Conservation (phyloP, 2,888 invertebrate species). For the Ophioninae sp. region DNA sequence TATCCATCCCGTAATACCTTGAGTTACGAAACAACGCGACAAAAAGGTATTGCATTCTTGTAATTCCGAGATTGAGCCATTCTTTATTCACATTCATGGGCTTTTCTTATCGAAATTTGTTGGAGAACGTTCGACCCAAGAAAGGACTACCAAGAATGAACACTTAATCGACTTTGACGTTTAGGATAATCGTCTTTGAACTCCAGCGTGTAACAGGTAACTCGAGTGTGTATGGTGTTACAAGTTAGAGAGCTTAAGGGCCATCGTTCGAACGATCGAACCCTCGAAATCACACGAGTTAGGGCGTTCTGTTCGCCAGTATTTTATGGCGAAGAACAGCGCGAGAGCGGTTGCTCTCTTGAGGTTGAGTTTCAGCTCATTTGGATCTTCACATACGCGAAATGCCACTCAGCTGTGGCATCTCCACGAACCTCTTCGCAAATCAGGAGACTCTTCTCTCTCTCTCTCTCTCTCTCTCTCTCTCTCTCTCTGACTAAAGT, state of each 20-base stretch:
- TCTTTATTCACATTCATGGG: no score
- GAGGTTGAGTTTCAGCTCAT: conserved; percentile 36
- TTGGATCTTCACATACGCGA: conserved; percentile 42
- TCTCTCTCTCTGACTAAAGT: not conserved
- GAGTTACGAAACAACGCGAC: no score
- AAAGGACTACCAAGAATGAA: conserved; percentile 66
- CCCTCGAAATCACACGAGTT: not conserved
- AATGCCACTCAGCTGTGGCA: conserved; percentile 18
- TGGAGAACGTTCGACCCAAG: not conserved
- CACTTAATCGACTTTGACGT: conserved; percentile 69
- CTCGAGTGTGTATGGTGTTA: conserved; percentile 28
- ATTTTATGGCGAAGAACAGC: not conserved
- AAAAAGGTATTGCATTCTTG: no score
- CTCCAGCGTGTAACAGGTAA: conserved; percentile 64
- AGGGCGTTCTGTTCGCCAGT: not conserved
- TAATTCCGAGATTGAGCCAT: no score
- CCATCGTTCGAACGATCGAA: not conserved
- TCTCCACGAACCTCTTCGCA: conserved; percentile 26
- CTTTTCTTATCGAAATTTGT: conserved; percentile 19
- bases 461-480: no score
- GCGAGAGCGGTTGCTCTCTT: conserved; percentile 14
- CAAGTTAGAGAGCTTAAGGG: not conserved
- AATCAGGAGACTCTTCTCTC: conserved; percentile 18
- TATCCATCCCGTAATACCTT: no score
- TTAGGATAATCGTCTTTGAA: conserved; percentile 41